Evolutionary conservation across 1,140 invertebrate genomes (phyloP), one percentile per base, ranked within the genome.

Genomic region (Calephelis nemesis): DNA sequence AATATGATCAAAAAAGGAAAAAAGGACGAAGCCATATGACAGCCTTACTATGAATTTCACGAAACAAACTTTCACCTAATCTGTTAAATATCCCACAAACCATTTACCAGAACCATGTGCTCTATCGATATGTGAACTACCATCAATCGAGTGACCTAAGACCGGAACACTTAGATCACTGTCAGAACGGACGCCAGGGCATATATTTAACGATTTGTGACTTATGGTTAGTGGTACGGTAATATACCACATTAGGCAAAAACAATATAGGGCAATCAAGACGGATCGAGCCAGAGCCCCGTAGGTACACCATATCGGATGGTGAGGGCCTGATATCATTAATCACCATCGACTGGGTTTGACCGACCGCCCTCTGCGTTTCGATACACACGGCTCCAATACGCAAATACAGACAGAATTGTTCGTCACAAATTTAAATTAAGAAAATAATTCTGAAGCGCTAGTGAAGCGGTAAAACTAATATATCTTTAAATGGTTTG

Each of bases 231-330:
- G 52, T 58, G 19, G 40, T 63, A 63, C 47, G 62, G 42, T 63
- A 63, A 63, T 45, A 39, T 15, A 52, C 48, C 67, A 68, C 48
- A 52, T 52, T 70, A 19, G 67, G 76, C 71, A 76, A 83, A 79
- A 84, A 80, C 76, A 77, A 81, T 80, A 76, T 74, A 65, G 78
- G 74, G 65, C 77, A 83, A 87, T 81, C 76, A 82, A 79, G 82
- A 77, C 65, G 69, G 70, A 80, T 80, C 49, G 50, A 15, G 62
- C 13, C 19, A 30, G 47, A 6, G 6, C 47, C 68, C 65, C 67
- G 69, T 69, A 67, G 71, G 71, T 80, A 75, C 78, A 74, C 74
- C 75, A 67, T 74, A 74, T 73, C 70, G 69, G 74, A 79, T 76
- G 71, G 63, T 67, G 72, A 63, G 72, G 80, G 82, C 81, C 77